Evolutionary conservation across 2,888 invertebrate genomes (phyloP).

Genomic region (Chalcis sispes): DNA sequence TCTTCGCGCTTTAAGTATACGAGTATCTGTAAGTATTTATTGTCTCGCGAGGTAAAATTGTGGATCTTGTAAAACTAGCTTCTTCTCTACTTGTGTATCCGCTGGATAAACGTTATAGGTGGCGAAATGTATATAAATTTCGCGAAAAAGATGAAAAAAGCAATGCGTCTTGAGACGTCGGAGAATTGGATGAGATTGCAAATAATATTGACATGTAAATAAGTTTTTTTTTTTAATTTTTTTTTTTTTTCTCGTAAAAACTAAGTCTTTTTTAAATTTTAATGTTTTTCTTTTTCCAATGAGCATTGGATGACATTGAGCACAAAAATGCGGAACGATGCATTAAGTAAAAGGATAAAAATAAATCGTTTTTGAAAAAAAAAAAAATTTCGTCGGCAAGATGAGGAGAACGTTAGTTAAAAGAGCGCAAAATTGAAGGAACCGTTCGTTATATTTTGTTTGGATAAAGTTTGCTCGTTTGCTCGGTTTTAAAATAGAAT

Average conservation of each 20-base stretch:
- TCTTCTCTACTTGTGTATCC: background rate
- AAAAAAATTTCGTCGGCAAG: background rate
- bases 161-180: too few species aligned
- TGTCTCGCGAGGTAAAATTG: too few species aligned
- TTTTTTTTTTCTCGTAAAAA: background rate
- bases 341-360: background rate
- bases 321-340: slow-evolving; percentile 11
- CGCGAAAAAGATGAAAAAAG: background rate
- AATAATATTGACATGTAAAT: background rate
- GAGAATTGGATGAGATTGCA: background rate
- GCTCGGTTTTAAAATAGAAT: slow-evolving; percentile 15
- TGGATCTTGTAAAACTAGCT: too few species aligned
- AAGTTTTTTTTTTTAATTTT: too few species aligned
- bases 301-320: background rate
- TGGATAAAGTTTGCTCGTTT: background rate
- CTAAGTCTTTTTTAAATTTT: too few species aligned
- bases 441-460: slow-evolving; percentile 11
- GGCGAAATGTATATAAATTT: slow-evolving; percentile 30
- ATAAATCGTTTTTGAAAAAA: background rate
- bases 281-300: too few species aligned
- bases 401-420: background rate
- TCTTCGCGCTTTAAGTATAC: slow-evolving; percentile 1
- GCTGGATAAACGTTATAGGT: slow-evolving; percentile 2
- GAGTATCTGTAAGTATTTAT: too few species aligned
- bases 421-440: background rate